Conservation (phyloP, 2,888 invertebrate genomes). For the Spisula subtruncata region DNA sequence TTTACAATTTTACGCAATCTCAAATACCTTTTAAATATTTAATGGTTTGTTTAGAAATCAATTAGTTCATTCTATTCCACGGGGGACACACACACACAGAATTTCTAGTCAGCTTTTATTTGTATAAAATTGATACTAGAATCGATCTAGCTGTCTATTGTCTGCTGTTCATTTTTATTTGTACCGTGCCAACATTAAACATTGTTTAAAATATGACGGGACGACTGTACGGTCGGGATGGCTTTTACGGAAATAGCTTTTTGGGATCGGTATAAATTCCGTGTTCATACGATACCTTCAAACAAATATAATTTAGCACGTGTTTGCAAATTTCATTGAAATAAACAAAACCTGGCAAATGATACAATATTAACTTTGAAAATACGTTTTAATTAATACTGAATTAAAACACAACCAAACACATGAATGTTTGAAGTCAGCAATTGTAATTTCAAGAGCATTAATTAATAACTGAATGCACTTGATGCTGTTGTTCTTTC, state of each 20-base stretch:
- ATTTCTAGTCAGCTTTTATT: background rate
- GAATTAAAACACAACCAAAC: too few species aligned
- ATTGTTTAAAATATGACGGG: background rate
- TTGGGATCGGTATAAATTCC: background rate
- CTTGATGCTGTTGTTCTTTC: too few species aligned
- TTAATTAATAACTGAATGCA: too few species aligned
- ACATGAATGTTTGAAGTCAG: too few species aligned
- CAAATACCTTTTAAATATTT: constrained; percentile 28
- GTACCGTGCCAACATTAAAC: background rate
- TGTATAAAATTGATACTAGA: constrained; percentile 2
- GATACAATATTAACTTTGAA: too few species aligned
- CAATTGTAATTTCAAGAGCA: too few species aligned
- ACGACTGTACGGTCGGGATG: background rate
- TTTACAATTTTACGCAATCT: background rate
- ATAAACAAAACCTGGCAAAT: too few species aligned
- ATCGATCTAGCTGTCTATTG: background rate
- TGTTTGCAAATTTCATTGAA: background rate
- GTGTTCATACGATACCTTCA: background rate
- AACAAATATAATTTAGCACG: background rate
- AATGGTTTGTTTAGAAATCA: constrained; percentile 42
- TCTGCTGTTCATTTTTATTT: background rate
- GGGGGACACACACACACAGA: background rate
- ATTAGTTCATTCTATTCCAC: constrained; percentile 16
- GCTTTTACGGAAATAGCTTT: constrained; percentile 4
- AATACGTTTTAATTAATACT: too few species aligned